Evolutionary conservation across 2,797 vertebrate species (phyloP), one percentile per base, ranked within the genome.

Genomic region (Toxotes lorentzi): DNA sequence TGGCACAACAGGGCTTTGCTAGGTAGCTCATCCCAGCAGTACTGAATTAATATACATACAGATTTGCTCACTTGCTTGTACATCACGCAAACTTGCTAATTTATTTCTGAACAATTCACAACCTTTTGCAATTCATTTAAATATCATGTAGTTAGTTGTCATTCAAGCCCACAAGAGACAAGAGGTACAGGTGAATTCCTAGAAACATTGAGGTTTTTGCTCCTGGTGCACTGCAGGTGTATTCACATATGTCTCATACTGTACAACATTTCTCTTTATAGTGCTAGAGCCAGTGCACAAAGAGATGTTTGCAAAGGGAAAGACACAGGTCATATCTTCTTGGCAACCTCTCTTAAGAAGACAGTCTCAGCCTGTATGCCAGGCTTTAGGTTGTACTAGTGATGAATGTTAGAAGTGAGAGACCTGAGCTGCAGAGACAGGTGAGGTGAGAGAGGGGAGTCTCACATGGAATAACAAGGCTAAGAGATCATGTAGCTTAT

Each of bases 31-130:
- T 71, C 54, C 11, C 38, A 27, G 61, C 47, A 45, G 34, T 4
- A 0, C 47, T 72, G 64, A 85, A 82, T 73, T 77, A 63, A 82
- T 81, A 66, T 70, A 68, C 76, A 77, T 82, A 76, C 67, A 74
- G 24, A 84, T 84, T 61, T 66, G 4, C 59, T 74, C 17, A 38
- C 72, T 71, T 71, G 76, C 70, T 83, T 70, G 32, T 57, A 72
- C 41, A 72, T 53, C 35, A 63, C 16, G 43, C 70, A 58, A 30
- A 24, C 24, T 62, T n/a, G 13, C 66, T 32, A n/a, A 50, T 14
- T 68, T 51, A 30, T 76, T 82, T 63, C n/a, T 30, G 12, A 74
- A 81, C 56, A 30, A 47, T 51, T 58, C 43, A 21, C 17, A 70
- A 50, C 51, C 66, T 60, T 76, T 66, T 12, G 24, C 68, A 45